Base-by-base conservation (phyloP, 2,797 vertebrate genomes). In the Peromyscus attwateri region DNA sequence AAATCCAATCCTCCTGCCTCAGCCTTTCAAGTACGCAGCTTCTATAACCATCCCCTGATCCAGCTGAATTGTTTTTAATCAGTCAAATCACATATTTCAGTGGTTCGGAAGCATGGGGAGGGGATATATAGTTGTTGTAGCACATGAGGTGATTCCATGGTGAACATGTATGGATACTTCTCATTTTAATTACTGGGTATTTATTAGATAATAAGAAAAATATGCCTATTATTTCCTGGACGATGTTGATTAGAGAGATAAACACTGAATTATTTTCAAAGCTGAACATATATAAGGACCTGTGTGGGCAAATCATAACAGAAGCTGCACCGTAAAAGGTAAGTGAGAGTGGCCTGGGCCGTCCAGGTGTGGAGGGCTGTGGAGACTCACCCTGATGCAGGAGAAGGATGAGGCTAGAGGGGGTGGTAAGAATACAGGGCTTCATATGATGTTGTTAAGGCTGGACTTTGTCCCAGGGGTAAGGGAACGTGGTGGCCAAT, bases 201-300 rank as follows among this genome's bases (percentile, higher is more conserved):
- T 88, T 87, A 57, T 91, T 92, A 49, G 64, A 40, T 62, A 91
- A 92, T 40, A 64, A 66, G 80, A 92, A 97, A 95, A 71, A 49
- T 19, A 43, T 85, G 55, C 89, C 6, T 37, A 62, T 94, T 88
- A 87, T 96, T 94, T 82, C 66, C 66, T 87, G 37, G 57, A 60
- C 25, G 77, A 60, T 79, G 55, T 82, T 81, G 55, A 90, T 64
- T 49, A 84, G 16, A 37, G 91, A 94, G 37, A 66, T 31, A 95
- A 79, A 49, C 25, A 25, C 23, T 27, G n/a, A 75, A 40, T 37
- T 40, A 73, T 9, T 64, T 92, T 93, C 70, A 60, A 87, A 95
- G 31, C 89, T 55, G 4, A 80, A 27, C 68, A 16, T 77, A 4
- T 84, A 21, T 87, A 52, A 89, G 55, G 95, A 90, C 27, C 2